These are phyloP conservation scores for Pristionchus exspectatus DNA, from an alignment of 2,888 invertebrate species.

Conservation along the genomic window DNA sequence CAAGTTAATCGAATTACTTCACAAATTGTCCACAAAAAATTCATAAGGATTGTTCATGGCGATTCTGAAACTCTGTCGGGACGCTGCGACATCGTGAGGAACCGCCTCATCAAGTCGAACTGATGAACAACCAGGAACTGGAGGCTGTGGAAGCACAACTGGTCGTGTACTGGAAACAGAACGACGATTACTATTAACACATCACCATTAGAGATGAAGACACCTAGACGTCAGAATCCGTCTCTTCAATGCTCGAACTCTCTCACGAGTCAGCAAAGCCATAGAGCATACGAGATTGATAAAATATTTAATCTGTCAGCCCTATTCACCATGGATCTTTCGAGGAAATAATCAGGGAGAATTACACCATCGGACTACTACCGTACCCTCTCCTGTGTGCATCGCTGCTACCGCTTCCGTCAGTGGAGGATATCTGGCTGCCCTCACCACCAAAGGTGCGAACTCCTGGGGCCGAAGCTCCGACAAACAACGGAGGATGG, in stretches of 20 bases:
- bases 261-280: background rate
- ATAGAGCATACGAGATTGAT: no score
- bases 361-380: no score
- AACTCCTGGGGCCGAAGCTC: background rate
- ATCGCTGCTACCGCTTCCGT: conserved; percentile 44
- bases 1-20: background rate
- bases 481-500: conserved; percentile 46
- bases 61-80: conserved; percentile 88
- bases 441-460: conserved; percentile 43
- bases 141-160: conserved; percentile 66
- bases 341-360: no score
- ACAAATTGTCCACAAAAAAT: conserved; percentile 84
- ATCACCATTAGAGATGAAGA: no score
- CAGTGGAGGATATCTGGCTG: conserved; percentile 41
- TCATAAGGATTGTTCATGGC: conserved; percentile 89
- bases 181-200: background rate
- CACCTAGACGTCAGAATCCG: no score
- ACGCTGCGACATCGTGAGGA: conserved; percentile 85
- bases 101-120: conserved; percentile 73
- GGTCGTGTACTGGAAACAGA: conserved; percentile 59
- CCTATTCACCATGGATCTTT: no score
- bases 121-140: conserved; percentile 54
- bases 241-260: background rate
- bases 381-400: background rate
- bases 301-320: background rate